Percentiles rank a stretch among this genome's conserved stretches.
These are phyloP conservation scores for Myrmophylax atrothorax DNA, from an alignment of 2,113 vertebrate genomes.

Conservation along the genomic window DNA sequence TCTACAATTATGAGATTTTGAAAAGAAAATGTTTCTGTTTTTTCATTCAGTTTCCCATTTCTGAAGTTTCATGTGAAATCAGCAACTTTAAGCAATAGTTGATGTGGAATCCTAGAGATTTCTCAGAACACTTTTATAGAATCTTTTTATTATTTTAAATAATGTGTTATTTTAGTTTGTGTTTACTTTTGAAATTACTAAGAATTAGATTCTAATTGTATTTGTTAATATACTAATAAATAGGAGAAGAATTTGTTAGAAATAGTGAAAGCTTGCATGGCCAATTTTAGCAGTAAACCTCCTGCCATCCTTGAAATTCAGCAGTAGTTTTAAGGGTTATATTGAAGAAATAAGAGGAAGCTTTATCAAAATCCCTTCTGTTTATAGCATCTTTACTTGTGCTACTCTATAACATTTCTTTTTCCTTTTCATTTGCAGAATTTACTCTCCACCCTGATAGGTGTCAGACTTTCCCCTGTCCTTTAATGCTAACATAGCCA, in stretches of 20 bases:
- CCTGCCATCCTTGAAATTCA: background rate
- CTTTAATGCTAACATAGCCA: background rate
- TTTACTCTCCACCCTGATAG: background rate
- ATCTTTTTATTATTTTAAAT: background rate
- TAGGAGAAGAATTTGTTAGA: background rate
- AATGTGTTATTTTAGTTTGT: background rate
- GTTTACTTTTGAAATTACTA: background rate
- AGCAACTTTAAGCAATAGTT: background rate
- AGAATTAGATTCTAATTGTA: background rate
- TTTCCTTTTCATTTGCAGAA: background rate
- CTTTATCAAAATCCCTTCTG: background rate
- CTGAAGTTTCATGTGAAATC: background rate
- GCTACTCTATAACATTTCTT: background rate
- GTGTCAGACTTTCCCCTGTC: background rate
- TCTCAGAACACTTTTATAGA: background rate
- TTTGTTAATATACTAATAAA: background rate
- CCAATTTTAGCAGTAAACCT: background rate
- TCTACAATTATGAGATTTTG: background rate
- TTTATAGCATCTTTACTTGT: background rate
- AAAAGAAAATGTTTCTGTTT: background rate
- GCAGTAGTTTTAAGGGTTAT: background rate
- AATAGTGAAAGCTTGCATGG: rapidly evolving
- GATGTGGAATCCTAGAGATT: background rate
- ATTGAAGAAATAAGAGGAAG: background rate
- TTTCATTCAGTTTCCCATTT: background rate